Evolutionary conservation across 2,888 invertebrate genomes (phyloP).

Genomic region (Cheilosia pagana): DNA sequence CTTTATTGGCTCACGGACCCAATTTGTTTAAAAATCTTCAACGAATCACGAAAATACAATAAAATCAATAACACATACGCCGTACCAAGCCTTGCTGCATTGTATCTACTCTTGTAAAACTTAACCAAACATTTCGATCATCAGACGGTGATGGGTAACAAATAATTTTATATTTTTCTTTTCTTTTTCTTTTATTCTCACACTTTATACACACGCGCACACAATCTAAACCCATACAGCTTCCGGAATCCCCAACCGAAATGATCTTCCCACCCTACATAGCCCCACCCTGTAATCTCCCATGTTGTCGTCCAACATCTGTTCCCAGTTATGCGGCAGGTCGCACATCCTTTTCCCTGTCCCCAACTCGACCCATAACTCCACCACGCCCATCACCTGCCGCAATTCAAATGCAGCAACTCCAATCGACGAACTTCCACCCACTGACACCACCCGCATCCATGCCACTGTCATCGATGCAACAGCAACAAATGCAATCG

Average conservation of each 20-base stretch:
- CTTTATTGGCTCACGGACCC: no score
- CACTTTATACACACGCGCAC: conserved; percentile 65
- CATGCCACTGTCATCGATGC: conserved; percentile 51
- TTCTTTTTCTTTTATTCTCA: conserved; percentile 76
- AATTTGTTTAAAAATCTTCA: no score
- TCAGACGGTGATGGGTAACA: conserved; percentile 78
- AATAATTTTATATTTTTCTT: conserved; percentile 78
- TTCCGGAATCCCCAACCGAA: conserved; percentile 83
- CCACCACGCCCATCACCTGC: conserved; percentile 81
- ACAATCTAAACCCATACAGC: conserved; percentile 77
- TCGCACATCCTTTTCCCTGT: conserved; percentile 66
- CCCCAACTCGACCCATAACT: conserved; percentile 76
- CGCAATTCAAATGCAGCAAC: conserved; percentile 70
- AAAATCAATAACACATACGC: background rate
- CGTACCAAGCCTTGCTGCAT: background rate
- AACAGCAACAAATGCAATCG: conserved; percentile 77
- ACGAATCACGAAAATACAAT: conserved; percentile 32
- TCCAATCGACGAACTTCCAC: conserved; percentile 68
- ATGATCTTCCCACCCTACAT: conserved; percentile 83
- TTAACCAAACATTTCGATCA: conserved; percentile 32
- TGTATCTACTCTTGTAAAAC: conserved; percentile 23
- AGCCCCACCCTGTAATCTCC: conserved; percentile 82
- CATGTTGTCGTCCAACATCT: conserved; percentile 82
- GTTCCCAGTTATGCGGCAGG: conserved; percentile 80
- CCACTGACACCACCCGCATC: conserved; percentile 72